These are phyloP conservation scores for Gasterosteus nipponicus DNA, from an alignment of 2,113 vertebrate genomes.

Conservation along the genomic window DNA sequence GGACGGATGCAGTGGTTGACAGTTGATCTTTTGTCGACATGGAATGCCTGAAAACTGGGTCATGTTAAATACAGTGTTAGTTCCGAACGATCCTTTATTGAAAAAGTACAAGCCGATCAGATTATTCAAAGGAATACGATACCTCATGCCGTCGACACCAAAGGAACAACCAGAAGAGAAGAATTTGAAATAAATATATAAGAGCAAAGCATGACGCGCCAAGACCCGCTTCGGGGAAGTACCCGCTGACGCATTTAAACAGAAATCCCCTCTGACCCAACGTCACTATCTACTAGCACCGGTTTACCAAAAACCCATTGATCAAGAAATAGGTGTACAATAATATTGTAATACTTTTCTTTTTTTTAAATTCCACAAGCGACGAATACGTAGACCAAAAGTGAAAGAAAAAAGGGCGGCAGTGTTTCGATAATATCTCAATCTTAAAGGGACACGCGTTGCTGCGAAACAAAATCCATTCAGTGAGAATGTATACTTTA, in stretches of 20 bases:
- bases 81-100: background rate
- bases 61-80: background rate
- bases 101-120: background rate
- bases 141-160: background rate
- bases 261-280: background rate
- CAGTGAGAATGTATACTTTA: background rate
- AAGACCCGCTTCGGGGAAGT: background rate
- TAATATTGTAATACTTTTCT: rapidly evolving
- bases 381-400: background rate
- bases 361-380: rapidly evolving
- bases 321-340: rapidly evolving
- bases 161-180: background rate
- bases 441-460: background rate
- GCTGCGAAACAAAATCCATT: background rate
- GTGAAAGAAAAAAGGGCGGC: slow-evolving; percentile 12
- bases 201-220: slow-evolving; percentile 4
- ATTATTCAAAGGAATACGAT: background rate
- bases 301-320: too few species aligned
- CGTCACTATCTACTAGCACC: rapidly evolving
- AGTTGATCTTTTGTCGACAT: background rate
- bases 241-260: too few species aligned
- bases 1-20: background rate
- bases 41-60: background rate
- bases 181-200: rapidly evolving
- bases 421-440: background rate